phyloP scores from a whole-genome alignment of 1,140 invertebrate genomes.

The Camponotus vicinus region DNA sequence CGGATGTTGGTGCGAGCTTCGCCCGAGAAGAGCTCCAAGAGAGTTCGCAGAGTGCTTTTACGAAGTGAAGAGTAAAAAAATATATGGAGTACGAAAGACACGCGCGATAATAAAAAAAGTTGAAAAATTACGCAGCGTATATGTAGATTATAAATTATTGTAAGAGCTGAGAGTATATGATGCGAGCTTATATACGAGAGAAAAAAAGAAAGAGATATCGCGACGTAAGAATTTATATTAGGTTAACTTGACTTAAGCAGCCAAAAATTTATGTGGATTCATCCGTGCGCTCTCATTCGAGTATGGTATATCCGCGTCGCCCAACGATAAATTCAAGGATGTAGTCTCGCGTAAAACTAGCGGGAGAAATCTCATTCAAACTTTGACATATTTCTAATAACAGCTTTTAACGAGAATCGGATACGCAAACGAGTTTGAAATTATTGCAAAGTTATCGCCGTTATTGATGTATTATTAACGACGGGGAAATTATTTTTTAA shows the following conservation, averaged over 20 bases:
- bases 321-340: slow-evolving; percentile 34
- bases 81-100: too few relatives aligned
- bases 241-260: slow-evolving; percentile 48
- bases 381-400: background rate
- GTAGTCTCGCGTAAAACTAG: background rate
- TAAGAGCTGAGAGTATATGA: too few relatives aligned
- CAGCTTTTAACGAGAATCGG: background rate
- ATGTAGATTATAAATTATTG: too few relatives aligned
- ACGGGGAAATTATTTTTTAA: background rate
- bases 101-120: too few relatives aligned
- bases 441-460: background rate
- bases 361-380: background rate
- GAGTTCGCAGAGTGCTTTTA: too few relatives aligned
- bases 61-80: too few relatives aligned
- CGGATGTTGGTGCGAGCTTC: slow-evolving; percentile 4
- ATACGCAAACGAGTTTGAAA: background rate
- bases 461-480: background rate
- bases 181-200: too few relatives aligned
- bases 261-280: slow-evolving; percentile 44
- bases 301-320: background rate
- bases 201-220: too few relatives aligned
- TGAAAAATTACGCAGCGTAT: too few relatives aligned
- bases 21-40: background rate
- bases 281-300: slow-evolving; percentile 14
- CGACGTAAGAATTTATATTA: slow-evolving; percentile 16